Evolutionary conservation across 2,113 vertebrate species (phyloP).

Genomic region (Gulo gulo): DNA sequence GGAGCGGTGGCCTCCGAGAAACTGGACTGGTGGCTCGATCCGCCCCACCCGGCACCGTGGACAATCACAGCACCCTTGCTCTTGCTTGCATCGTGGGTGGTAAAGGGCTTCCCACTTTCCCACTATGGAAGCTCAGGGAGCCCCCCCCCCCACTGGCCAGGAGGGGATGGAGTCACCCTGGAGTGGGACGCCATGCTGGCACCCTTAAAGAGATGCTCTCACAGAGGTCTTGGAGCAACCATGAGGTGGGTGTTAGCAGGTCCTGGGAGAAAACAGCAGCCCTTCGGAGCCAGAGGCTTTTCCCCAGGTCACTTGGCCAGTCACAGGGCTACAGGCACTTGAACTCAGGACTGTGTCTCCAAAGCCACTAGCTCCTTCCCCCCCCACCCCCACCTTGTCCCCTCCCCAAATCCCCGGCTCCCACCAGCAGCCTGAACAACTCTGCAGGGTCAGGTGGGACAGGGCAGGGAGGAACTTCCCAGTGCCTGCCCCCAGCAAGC

Average conservation of each 20-base stretch:
- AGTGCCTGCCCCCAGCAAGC: neutral
- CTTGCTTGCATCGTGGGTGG: neutral
- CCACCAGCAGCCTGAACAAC: neutral
- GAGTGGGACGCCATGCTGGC: neutral
- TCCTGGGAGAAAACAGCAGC: neutral
- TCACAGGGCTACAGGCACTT: neutral
- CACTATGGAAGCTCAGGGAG: neutral
- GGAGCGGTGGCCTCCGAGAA: neutral
- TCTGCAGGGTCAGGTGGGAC: neutral
- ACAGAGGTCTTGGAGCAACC: neutral
- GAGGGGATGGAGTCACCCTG: neutral
- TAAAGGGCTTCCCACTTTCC: neutral
- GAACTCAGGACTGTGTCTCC: neutral
- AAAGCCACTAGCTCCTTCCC: neutral
- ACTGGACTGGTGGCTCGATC: neutral
- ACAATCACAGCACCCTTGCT: neutral
- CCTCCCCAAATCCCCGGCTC: neutral
- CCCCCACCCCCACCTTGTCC: neutral
- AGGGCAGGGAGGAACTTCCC: neutral
- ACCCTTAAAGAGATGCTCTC: neutral
- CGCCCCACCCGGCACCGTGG: neutral
- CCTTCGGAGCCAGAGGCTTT: neutral
- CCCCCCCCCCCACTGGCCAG: constrained; percentile 51
- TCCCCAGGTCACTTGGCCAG: neutral
- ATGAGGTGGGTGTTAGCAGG: neutral